phyloP scores from a whole-genome alignment of 2,888 invertebrate species.

The Mythimna pallens region DNA sequence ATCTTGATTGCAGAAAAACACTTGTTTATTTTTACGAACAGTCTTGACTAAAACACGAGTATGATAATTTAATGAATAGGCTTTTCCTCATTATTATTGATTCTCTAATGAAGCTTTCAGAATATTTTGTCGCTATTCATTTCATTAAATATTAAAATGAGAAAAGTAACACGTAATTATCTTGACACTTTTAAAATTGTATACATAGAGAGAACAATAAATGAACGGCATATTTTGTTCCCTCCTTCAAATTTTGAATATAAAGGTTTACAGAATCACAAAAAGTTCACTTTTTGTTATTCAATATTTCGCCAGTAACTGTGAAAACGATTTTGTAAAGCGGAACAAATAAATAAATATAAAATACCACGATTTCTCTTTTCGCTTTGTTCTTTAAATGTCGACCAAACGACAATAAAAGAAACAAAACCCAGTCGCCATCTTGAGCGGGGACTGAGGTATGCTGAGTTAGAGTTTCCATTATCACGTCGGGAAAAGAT shows the following conservation, averaged over 20 bases:
- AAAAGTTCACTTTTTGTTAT: slow-evolving; percentile 9
- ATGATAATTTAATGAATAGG: slow-evolving; percentile 36
- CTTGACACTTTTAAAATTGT: slow-evolving; percentile 7
- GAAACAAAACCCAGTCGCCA: slow-evolving; percentile 17
- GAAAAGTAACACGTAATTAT: slow-evolving; percentile 10
- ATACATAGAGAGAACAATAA: slow-evolving; percentile 22
- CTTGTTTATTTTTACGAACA: slow-evolving; percentile 17
- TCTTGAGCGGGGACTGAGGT: slow-evolving; percentile 5
- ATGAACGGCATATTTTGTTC: slow-evolving; percentile 18
- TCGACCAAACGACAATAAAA: slow-evolving; percentile 20
- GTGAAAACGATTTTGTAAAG: slow-evolving; percentile 38
- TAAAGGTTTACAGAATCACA: slow-evolving; percentile 22
- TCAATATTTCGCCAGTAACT: slow-evolving; percentile 31
- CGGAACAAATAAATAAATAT: slow-evolving; percentile 30
- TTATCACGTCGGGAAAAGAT: slow-evolving; percentile 3
- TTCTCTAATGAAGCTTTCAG: slow-evolving; percentile 38
- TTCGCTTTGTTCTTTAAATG: slow-evolving; percentile 23
- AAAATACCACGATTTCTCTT: slow-evolving; percentile 14
- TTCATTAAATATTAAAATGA: slow-evolving; percentile 41
- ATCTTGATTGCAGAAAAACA: slow-evolving; percentile 22
- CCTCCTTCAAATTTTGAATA: slow-evolving; percentile 8
- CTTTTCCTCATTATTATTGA: slow-evolving; percentile 38
- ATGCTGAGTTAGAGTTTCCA: not conserved
- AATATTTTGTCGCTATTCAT: slow-evolving; percentile 28
- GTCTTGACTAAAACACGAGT: slow-evolving; percentile 17